A percentile compares a stretch with the other conserved stretches of the same genome.
Conservation (phyloP, 1,140 invertebrate genomes). For the Drosophila persimilis region DNA sequence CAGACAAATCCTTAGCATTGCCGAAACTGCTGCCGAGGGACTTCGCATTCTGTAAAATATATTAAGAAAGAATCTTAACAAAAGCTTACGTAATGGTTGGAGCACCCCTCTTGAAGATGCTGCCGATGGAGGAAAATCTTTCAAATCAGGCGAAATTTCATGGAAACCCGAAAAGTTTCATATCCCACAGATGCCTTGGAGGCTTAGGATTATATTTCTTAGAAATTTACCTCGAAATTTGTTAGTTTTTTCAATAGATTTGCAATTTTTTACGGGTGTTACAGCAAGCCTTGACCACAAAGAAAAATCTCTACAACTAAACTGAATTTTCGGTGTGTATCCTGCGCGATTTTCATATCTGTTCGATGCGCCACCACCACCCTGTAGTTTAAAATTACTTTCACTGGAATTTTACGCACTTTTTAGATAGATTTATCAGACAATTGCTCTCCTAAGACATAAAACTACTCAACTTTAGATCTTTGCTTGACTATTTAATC, state of each 20-base stretch:
- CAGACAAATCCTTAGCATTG: constrained; percentile 83
- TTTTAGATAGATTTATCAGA: neutral
- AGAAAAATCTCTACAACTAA: constrained; percentile 80
- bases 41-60: constrained; percentile 71
- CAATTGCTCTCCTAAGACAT: too few relatives aligned
- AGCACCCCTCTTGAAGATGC: constrained; percentile 10
- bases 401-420: neutral
- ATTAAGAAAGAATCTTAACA: neutral
- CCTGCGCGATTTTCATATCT: constrained; percentile 48
- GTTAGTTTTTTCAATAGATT: constrained; percentile 83
- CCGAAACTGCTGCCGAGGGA: constrained; percentile 82
- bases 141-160: constrained; percentile 4
- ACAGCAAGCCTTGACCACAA: constrained; percentile 66
- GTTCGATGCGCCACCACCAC: constrained; percentile 10
- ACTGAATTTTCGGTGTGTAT: constrained; percentile 69
- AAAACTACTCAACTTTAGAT: neutral
- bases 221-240: constrained; percentile 77
- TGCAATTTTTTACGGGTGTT: constrained; percentile 82
- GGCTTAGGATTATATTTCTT: neutral
- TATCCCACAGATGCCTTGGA: neutral
- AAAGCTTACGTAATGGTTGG: constrained; percentile 53
- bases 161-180: constrained; percentile 30
- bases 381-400: neutral
- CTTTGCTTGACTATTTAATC: neutral
- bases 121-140: constrained; percentile 4